Evolutionary conservation across 1,140 invertebrate species (phyloP).

Genomic region (Agrypnia vestita): DNA sequence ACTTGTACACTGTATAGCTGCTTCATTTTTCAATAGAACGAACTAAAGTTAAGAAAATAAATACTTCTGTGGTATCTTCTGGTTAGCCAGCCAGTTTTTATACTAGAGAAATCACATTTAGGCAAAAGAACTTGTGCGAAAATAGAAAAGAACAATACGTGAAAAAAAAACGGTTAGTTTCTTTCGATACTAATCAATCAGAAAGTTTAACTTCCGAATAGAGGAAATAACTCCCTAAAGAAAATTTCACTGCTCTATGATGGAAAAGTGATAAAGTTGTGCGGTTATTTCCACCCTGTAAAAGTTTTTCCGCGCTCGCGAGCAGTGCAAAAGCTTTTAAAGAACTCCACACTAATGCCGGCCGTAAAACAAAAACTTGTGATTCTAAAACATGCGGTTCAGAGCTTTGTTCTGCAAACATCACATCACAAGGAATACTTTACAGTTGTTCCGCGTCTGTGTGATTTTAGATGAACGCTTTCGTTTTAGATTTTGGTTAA

Average conservation of each 20-base stretch:
- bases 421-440: background rate
- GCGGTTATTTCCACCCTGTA: conserved; percentile 33
- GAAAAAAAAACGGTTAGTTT: too few species aligned
- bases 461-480: too few species aligned
- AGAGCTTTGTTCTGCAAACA: conserved; percentile 16
- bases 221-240: conserved; percentile 5
- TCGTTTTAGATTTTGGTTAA: too few species aligned
- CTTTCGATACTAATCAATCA: too few species aligned
- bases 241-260: background rate
- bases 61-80: too few species aligned
- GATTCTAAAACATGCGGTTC: conserved; percentile 13
- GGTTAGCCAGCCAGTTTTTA: too few species aligned
- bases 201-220: background rate
- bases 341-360: conserved; percentile 26
- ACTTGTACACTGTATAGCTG: too few species aligned
- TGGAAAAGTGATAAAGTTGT: conserved; percentile 34
- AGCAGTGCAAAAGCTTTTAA: conserved; percentile 32
- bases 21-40: too few species aligned
- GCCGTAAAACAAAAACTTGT: conserved; percentile 18
- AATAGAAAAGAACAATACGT: too few species aligned
- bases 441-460: background rate
- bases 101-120: too few species aligned
- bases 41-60: too few species aligned
- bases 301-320: conserved; percentile 2
- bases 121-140: too few species aligned